Conservation (phyloP, 2,113 vertebrate species). For the Elgaria multicarinata region DNA sequence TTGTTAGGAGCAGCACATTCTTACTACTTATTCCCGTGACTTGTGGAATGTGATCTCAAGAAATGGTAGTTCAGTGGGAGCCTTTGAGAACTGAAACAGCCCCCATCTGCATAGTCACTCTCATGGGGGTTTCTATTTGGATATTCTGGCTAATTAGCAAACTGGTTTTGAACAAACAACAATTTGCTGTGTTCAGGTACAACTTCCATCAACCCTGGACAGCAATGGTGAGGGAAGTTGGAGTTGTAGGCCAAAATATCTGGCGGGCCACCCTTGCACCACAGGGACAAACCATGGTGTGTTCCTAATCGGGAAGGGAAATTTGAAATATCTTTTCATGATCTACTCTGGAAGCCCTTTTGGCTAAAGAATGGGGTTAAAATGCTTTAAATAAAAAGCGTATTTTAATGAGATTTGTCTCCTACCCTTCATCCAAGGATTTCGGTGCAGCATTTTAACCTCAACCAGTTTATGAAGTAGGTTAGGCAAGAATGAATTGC, state of each 20-base stretch:
- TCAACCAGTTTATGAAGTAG: background rate
- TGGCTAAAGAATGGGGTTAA: background rate
- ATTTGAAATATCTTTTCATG: too few species aligned
- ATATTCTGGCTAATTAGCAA: background rate
- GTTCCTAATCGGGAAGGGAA: too few species aligned
- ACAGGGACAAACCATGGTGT: too few species aligned
- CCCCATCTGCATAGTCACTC: background rate
- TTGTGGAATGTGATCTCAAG: background rate
- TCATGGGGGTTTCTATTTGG: background rate
- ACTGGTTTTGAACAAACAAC: background rate
- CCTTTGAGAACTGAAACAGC: background rate
- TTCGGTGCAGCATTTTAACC: background rate
- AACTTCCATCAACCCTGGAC: background rate
- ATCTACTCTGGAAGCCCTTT: background rate
- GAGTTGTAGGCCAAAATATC: too few species aligned
- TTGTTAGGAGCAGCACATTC: background rate
- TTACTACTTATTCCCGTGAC: too few species aligned
- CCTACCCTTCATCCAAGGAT: background rate
- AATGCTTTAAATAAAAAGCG: background rate
- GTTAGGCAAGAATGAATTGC: background rate
- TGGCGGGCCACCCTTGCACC: too few species aligned
- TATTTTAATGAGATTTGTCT: background rate
- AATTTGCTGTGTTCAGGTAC: background rate
- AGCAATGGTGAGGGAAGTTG: too few species aligned
- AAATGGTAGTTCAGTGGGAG: background rate